Base-by-base conservation (phyloP, 1,140 invertebrate genomes). In the Oncopodura yosiiana region DNA sequence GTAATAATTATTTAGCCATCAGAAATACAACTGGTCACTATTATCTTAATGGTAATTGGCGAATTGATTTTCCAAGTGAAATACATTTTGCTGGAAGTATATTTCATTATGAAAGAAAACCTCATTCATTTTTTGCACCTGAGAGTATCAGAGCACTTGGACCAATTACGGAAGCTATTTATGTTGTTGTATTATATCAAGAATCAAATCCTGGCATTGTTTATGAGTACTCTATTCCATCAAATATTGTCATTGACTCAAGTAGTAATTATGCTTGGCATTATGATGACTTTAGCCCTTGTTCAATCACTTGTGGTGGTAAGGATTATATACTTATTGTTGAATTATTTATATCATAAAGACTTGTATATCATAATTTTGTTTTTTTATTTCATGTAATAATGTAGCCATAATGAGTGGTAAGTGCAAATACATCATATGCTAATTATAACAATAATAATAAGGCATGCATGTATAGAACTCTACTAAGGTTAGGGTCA, bases 1-100 rank as follows among this genome's bases (percentile, higher is more conserved):
- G 90, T 0, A 90, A 87, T 66, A 98, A 98, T 73, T 96, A 94
- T 69, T 72, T 99, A 87, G 88, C 91, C 16, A 75, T 95, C 38
- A 77, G 92, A 63, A 91, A 92, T 67, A 76, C 77, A 34, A 74
- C 79, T 41, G 87, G 84, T 12, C 75, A 84, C 62, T 97, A 88
- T 67, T 94, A 92, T 68, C 73, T 96, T 16, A 96, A 96, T 70
- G 92, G 92, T 4, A 86, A 94, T 68, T 94, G 87, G 81, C 78
- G 82, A 65, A 94, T 96, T 66, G 87, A 92, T 69, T 89, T 86
- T 69, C 87, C 89, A 0, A 75, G 82, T 44, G 81, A 81, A 26
- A 71, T 88, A 54, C 74, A 76, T 49, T 87, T 91, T 64, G 83
- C 86, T 14, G 87, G 87, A 4, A 81, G 82, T 1, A 80, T 80